A percentile compares a stretch with the other conserved stretches of the same genome.
These are phyloP conservation scores for Emmelina monodactyla DNA, from an alignment of 2,888 invertebrate species.

Conservation along the genomic window DNA sequence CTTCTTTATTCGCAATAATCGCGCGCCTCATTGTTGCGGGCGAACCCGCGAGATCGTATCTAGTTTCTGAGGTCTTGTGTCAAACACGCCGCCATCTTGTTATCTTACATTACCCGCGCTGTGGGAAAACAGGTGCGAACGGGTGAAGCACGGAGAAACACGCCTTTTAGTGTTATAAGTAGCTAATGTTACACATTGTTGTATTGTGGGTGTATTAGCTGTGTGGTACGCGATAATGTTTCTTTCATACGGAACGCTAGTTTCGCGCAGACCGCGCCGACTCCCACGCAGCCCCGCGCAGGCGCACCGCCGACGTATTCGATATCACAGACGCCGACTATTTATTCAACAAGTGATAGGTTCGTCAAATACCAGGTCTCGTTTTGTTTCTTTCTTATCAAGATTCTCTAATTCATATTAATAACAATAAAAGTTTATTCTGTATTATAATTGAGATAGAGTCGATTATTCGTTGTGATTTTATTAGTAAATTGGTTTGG, in stretches of 20 bases:
- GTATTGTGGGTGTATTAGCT: constrained; percentile 22
- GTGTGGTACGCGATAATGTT: constrained; percentile 31
- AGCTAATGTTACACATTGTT: constrained; percentile 31
- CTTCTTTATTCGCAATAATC: not conserved
- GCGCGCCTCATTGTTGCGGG: constrained; percentile 21
- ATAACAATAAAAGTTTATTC: constrained; percentile 8
- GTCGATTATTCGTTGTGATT: not conserved
- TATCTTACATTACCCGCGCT: constrained; percentile 14
- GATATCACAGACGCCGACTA: constrained; percentile 48
- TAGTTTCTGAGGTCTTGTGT: constrained; percentile 38
- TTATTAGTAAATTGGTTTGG: constrained; percentile 12
- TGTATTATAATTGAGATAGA: not conserved
- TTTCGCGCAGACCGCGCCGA: not conserved
- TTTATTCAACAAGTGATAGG: constrained; percentile 59
- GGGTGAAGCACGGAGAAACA: constrained; percentile 28
- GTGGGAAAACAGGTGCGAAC: constrained; percentile 46
- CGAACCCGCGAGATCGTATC: constrained; percentile 33
- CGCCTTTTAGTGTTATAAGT: constrained; percentile 19
- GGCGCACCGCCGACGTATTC: constrained; percentile 24
- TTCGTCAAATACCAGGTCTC: constrained; percentile 52
- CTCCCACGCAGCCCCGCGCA: not conserved
- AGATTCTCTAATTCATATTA: constrained; percentile 9
- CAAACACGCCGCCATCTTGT: constrained; percentile 35
- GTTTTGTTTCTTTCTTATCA: constrained; percentile 28
- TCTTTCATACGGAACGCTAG: no score